Base-by-base conservation (phyloP, 1,140 invertebrate species). In the Centruroides sculpturatus region DNA sequence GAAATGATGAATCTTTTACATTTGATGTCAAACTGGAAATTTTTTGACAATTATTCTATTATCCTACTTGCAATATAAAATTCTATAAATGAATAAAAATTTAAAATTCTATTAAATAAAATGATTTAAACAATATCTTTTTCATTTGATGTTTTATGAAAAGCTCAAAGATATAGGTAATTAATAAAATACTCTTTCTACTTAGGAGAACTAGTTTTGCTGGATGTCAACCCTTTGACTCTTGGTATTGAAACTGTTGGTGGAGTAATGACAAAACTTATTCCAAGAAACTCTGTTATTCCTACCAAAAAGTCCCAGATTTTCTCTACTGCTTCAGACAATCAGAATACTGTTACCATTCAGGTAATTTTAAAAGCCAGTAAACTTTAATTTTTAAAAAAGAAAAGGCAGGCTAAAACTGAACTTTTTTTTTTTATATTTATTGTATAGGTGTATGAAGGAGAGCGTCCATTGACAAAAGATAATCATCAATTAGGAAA, bases 231-330 rank as follows among this genome's bases (percentile, higher is more conserved):
- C 72, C 96, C 96, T 67, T 78, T 99, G 55, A 99, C 96, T 60
- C 83, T 99, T 83, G 96, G 96, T 67, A 99, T 99, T 72, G 96
- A 99, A 79, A 99, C 96, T 63, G 95, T 99, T 60, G 96, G 96
- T 63, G 96, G 96, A 66, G 94, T 99, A 10, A 99, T 99, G 96
- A 98, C 96, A 63, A 99, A 98, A 75, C 80, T 99, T 35, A 99
- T 99, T 73, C 86, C 91, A 59, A 76, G 96, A 70, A 99, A 99
- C 79, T 98, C 94, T 53, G 94, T 98, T 50, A 98, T 99, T 69
- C 96, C 96, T 13, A 98, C 95, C n/a, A 99, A 99, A 79, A 98
- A 99, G 73, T 95, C 92, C 5, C 95, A 99, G 73, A 94, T 99
- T 68, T 99, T 99, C 83, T 97, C 93, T 1, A 99, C 96, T 9